phyloP scores from a whole-genome alignment of 2,797 vertebrate species.

The Anableps anableps region DNA sequence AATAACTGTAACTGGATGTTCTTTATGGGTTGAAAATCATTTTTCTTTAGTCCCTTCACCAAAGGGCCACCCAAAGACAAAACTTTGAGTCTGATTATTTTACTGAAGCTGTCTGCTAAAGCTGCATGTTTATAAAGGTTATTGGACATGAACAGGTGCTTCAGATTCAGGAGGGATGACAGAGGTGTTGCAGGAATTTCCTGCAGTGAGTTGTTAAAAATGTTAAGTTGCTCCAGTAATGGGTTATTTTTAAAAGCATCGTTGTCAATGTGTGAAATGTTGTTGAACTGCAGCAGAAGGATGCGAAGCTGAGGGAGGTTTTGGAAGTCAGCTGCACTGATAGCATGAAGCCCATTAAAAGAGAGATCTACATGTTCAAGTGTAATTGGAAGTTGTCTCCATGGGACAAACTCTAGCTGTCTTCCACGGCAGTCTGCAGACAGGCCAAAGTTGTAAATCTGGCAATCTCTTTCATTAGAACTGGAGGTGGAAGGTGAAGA shows the following conservation, averaged over 20 bases:
- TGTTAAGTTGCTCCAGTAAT: constrained; percentile 76
- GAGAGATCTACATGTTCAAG: constrained; percentile 83
- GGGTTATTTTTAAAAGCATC: constrained; percentile 78
- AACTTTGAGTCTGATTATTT: constrained; percentile 66
- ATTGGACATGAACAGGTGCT: constrained; percentile 82
- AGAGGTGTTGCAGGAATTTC: constrained; percentile 79
- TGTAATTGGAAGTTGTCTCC: constrained; percentile 63
- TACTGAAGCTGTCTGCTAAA: constrained; percentile 72
- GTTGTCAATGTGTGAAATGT: constrained; percentile 79
- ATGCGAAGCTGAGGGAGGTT: constrained; percentile 66
- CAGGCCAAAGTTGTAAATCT: constrained; percentile 49
- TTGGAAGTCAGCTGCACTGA: constrained; percentile 69
- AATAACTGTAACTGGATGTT: constrained; percentile 77
- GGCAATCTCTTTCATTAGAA: constrained; percentile 41
- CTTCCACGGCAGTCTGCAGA: constrained; percentile 78
- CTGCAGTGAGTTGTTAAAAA: constrained; percentile 87
- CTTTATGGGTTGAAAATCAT: constrained; percentile 77
- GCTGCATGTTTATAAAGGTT: constrained; percentile 80
- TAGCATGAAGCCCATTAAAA: constrained; percentile 78
- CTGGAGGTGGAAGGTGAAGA: neutral
- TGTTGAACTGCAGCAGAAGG: constrained; percentile 81
- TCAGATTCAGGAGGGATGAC: constrained; percentile 73
- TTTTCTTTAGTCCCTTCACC: constrained; percentile 71
- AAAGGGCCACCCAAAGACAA: constrained; percentile 84
- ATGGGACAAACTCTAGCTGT: constrained; percentile 75